Evolutionary conservation across 2,888 invertebrate species (phyloP).

Genomic region (Lasioglossum villosulum): DNA sequence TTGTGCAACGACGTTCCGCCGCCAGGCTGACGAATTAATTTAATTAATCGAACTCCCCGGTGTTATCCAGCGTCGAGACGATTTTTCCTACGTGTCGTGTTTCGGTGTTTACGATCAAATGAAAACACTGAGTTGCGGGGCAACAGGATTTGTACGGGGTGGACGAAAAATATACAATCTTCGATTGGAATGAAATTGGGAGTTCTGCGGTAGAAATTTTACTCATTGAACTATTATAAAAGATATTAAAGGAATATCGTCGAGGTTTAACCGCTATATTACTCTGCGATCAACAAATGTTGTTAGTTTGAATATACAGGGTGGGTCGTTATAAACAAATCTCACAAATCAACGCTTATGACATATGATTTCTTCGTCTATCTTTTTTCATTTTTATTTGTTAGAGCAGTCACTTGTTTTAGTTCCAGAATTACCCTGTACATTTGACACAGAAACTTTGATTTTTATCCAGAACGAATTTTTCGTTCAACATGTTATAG

Average conservation of each 20-base stretch:
- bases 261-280: not conserved
- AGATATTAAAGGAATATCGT: not conserved
- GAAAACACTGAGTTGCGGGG: not conserved
- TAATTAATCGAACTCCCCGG: conserved; percentile 30
- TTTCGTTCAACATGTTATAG: not conserved
- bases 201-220: not conserved
- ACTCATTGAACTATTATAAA: not conserved
- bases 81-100: not conserved
- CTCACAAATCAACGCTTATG: too few species aligned
- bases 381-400: too few species aligned
- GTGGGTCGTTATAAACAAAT: too few species aligned
- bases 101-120: not conserved
- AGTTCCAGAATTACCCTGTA: too few species aligned
- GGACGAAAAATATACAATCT: not conserved
- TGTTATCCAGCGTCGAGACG: conserved; percentile 17
- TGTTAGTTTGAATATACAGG: too few species aligned
- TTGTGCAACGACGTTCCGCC: not conserved
- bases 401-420: too few species aligned
- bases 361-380: too few species aligned
- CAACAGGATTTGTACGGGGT: not conserved
- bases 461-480: not conserved
- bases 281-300: too few species aligned
- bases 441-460: not conserved
- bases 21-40: conserved; percentile 13
- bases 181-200: not conserved